A percentile compares a stretch with the other conserved stretches of the same genome.
These are phyloP conservation scores for Rhamphomyia laevipes DNA, from an alignment of 2,888 invertebrate species.

Conservation along the genomic window DNA sequence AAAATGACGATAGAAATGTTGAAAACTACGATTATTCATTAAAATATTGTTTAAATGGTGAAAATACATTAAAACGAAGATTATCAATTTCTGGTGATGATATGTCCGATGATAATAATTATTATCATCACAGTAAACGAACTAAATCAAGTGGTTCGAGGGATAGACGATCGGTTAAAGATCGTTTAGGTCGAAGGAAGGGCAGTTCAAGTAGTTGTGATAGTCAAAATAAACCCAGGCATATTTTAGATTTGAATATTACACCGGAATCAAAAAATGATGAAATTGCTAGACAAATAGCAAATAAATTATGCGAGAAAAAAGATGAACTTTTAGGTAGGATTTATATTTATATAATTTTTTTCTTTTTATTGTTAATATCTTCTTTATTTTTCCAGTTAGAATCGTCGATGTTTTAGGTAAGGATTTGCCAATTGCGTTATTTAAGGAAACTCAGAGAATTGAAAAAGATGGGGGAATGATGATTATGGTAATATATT, in stretches of 20 bases:
- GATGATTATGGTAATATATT: conserved; percentile 55
- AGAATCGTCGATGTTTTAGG: conserved; percentile 61
- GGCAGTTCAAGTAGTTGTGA: conserved; percentile 41
- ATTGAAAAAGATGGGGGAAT: conserved; percentile 79
- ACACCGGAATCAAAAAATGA: conserved; percentile 42
- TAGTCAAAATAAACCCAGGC: conserved; percentile 34
- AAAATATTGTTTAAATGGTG: conserved; percentile 49
- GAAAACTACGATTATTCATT: conserved; percentile 66
- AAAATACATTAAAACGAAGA: conserved; percentile 31
- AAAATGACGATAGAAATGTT: conserved; percentile 52
- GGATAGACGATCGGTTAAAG: conserved; percentile 16
- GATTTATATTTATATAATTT: conserved; percentile 12
- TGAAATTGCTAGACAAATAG: conserved; percentile 57
- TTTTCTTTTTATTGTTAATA: too few relatives aligned
- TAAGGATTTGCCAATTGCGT: conserved; percentile 56
- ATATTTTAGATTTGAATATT: conserved; percentile 46
- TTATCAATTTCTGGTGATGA: conserved; percentile 29
- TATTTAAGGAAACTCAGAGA: conserved; percentile 68
- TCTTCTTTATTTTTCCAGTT: conserved; percentile 35
- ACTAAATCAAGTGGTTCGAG: conserved; percentile 26
- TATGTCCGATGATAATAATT: conserved; percentile 23
- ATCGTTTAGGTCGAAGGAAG: conserved; percentile 23
- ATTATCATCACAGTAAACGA: conserved; percentile 19
- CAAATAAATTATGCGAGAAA: conserved; percentile 59
- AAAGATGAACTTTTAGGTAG: conserved; percentile 63